A percentile compares a stretch with the other conserved stretches of the same genome.
phyloP scores from a whole-genome alignment of 2,888 invertebrate species.

The Cerceris rybyensis region DNA sequence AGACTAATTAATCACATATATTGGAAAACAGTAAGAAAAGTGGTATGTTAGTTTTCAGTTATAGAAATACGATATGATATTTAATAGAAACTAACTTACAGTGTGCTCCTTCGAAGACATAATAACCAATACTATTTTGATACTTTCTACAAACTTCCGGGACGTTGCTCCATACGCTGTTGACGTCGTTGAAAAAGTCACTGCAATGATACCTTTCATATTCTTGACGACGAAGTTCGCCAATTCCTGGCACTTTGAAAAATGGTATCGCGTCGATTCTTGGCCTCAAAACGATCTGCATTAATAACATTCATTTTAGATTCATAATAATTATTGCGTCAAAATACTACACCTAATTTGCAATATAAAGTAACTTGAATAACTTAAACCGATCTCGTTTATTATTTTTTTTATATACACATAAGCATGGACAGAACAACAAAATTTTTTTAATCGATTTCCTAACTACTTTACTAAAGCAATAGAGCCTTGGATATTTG shows the following conservation, averaged over 20 bases:
- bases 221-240: conserved; percentile 87
- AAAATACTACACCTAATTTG: background rate
- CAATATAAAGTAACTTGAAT: too few species aligned
- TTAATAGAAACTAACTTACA: conserved; percentile 82
- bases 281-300: conserved; percentile 91
- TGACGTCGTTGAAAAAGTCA: conserved; percentile 88
- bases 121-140: conserved; percentile 93
- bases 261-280: conserved; percentile 90
- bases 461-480: too few species aligned
- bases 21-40: too few species aligned
- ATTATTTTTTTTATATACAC: too few species aligned
- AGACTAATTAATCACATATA: too few species aligned
- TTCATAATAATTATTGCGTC: background rate
- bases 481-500: too few species aligned
- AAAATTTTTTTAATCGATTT: too few species aligned
- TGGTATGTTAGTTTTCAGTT: too few species aligned
- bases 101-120: conserved; percentile 92
- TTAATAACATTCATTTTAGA: conserved; percentile 36
- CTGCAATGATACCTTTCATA: conserved; percentile 92
- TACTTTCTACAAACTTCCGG: conserved; percentile 92
- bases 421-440: too few species aligned
- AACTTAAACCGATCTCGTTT: too few species aligned
- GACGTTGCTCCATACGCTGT: conserved; percentile 83
- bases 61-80: background rate
- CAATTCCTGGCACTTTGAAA: conserved; percentile 86